Percentiles rank a stretch among this genome's conserved stretches.
These are phyloP conservation scores for Trichogramma dendrolimi DNA, from an alignment of 2,888 invertebrate genomes.

Conservation along the genomic window DNA sequence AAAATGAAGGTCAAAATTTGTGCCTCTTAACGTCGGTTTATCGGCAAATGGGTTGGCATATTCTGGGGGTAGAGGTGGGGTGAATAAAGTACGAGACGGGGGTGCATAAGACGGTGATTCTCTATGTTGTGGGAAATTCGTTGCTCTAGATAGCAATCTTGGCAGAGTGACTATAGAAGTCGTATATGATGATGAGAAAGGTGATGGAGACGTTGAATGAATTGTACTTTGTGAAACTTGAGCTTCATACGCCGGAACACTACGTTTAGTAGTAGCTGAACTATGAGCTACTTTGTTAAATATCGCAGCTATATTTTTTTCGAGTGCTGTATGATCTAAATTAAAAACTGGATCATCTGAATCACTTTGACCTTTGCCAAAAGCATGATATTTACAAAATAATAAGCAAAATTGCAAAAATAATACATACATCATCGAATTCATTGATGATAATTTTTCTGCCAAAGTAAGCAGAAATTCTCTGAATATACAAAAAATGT, in stretches of 20 bases:
- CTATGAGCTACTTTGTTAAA: constrained; percentile 68
- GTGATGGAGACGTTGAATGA: constrained; percentile 63
- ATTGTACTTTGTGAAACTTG: constrained; percentile 55
- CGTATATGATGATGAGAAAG: constrained; percentile 57
- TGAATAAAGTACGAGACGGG: constrained; percentile 72
- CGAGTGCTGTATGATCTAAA: constrained; percentile 60
- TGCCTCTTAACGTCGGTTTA: constrained; percentile 77
- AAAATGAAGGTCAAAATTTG: constrained; percentile 57
- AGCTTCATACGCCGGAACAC: constrained; percentile 62
- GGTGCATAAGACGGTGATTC: constrained; percentile 80
- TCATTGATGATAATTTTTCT: constrained; percentile 6
- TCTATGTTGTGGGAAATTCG: constrained; percentile 51
- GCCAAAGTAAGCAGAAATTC: no score
- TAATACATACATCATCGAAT: constrained; percentile 22
- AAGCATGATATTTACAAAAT: constrained; percentile 22
- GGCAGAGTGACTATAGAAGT: constrained; percentile 59
- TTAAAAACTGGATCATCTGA: constrained; percentile 47
- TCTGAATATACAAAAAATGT: no score
- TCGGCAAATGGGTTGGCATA: constrained; percentile 84
- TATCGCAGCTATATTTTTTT: constrained; percentile 65
- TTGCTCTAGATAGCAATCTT: constrained; percentile 46
- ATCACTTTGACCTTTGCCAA: constrained; percentile 42
- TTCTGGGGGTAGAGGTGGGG: constrained; percentile 79
- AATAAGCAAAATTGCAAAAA: constrained; percentile 22
- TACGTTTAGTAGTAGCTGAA: constrained; percentile 65